These are phyloP conservation scores for Pseudochirops corinnae DNA, from an alignment of 2,797 vertebrate species.

Conservation along the genomic window DNA sequence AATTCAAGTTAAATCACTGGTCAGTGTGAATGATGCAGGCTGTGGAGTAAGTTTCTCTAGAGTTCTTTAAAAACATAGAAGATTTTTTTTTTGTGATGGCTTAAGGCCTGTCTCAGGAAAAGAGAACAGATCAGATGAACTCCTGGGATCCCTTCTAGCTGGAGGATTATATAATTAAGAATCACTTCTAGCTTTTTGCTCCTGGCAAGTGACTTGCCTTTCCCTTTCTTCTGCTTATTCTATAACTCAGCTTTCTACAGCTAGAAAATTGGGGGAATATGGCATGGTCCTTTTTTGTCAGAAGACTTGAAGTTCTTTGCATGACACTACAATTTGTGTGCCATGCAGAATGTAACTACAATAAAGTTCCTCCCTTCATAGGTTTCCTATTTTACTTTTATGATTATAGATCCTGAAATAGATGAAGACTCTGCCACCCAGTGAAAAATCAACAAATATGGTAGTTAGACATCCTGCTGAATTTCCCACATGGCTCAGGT, in stretches of 20 bases:
- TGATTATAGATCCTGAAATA: constrained; percentile 21
- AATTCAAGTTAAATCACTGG: constrained; percentile 18
- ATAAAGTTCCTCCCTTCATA: background rate
- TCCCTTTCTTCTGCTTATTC: background rate
- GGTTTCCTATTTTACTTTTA: background rate
- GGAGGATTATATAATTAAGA: constrained; percentile 2
- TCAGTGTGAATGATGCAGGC: constrained; percentile 9
- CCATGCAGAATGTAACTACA: background rate
- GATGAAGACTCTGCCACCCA: constrained; percentile 29
- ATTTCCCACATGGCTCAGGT: constrained; percentile 34
- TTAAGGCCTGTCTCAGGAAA: background rate
- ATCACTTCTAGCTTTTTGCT: background rate
- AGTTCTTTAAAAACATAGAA: constrained; percentile 48
- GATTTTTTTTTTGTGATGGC: constrained; percentile 19
- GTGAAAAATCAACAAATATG: constrained; percentile 11
- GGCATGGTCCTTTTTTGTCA: background rate
- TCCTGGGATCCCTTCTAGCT: background rate
- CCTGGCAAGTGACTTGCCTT: background rate
- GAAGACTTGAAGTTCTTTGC: background rate
- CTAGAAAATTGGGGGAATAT: background rate
- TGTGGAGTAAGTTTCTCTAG: constrained; percentile 44
- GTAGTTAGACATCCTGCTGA: background rate
- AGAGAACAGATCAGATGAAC: background rate
- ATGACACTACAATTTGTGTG: background rate
- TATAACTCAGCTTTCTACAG: background rate